Evolutionary conservation across 2,113 vertebrate genomes (phyloP).

Genomic region (Bujurquina vittata): DNA sequence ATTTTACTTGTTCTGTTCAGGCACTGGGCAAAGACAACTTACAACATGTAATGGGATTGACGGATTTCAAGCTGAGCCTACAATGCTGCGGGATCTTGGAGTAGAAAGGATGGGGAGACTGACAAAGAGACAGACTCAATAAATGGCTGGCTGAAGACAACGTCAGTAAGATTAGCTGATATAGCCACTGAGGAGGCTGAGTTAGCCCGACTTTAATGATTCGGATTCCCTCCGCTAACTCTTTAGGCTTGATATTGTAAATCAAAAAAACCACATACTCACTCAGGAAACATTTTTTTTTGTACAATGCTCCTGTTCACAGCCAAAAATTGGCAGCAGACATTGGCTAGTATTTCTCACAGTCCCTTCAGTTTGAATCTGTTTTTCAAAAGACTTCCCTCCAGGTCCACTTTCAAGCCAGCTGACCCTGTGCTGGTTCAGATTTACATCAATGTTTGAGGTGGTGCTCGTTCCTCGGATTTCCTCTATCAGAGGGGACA

Average conservation of each 20-base stretch:
- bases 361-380: conserved; percentile 60
- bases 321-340: not conserved
- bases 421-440: conserved; percentile 62
- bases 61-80: conserved; percentile 46
- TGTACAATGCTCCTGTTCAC: not conserved
- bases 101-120: conserved; percentile 12
- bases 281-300: not conserved
- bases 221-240: not conserved
- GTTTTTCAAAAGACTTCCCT: conserved; percentile 66
- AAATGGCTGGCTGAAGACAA: conserved; percentile 42
- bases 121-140: conserved; percentile 53
- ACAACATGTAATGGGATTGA: conserved; percentile 54
- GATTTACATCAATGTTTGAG: conserved; percentile 68
- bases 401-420: conserved; percentile 69
- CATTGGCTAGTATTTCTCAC: conserved; percentile 30
- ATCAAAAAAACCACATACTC: conserved; percentile 1
- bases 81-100: conserved; percentile 33
- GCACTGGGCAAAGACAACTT: conserved; percentile 35
- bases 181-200: conserved; percentile 18
- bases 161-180: conserved; percentile 48
- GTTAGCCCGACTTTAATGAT: not conserved
- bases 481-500: conserved; percentile 53
- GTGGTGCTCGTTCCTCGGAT: conserved; percentile 60
- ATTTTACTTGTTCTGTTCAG: conserved; percentile 52
- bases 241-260: not conserved